Base-by-base conservation (phyloP, 92 coral and sea anemone genomes). In the Diadumene lineata region DNA sequence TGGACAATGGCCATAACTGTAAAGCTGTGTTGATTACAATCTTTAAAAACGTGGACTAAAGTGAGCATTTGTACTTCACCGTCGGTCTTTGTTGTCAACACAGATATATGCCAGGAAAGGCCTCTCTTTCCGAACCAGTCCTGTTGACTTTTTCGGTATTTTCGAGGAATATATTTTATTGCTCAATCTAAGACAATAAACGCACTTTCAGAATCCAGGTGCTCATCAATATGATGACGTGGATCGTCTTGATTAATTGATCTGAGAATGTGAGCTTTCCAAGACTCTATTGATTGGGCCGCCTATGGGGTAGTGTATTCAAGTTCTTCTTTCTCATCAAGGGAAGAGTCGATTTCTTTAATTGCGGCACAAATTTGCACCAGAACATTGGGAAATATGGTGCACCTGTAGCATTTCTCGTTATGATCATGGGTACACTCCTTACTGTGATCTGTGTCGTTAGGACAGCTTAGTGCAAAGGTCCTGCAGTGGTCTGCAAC, bases 51-150 rank as follows among this genome's bases (percentile, higher is more conserved):
- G 24, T 68, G 73, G 1, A 68, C 73, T 21, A 68, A 68, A 11
- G 73, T 68, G 18, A 68, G 57, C 0, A 51, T 43, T 46, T 43
- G 32, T 18, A 50, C 16, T 23, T 68, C 33, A 25, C 23, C 8
- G 1, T 68, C 73, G 26, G 7, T 25, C 34, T 68, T 43, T 68
- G 33, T 34, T 25, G 26, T 43, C 31, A 44, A 50, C 11, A 68
- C 73, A 0, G 58, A 10, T 1, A 68, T 43, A 50, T 68, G 73
- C 80, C 88, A 84, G 19, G 88, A 69, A 1, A 84, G 69, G 38
- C 80, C 88, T 11, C 83, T 44, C 51, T 84, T 84, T 0, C 79
- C 83, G 50, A 61, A 77, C 88, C 79, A 83, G 68, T 83, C 83
- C 11, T 57, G 66, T 21, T 83, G 88, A 57, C 83, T 83, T 46